Conservation (phyloP, 2,797 vertebrate species). For the Hyperoplus immaculatus region DNA sequence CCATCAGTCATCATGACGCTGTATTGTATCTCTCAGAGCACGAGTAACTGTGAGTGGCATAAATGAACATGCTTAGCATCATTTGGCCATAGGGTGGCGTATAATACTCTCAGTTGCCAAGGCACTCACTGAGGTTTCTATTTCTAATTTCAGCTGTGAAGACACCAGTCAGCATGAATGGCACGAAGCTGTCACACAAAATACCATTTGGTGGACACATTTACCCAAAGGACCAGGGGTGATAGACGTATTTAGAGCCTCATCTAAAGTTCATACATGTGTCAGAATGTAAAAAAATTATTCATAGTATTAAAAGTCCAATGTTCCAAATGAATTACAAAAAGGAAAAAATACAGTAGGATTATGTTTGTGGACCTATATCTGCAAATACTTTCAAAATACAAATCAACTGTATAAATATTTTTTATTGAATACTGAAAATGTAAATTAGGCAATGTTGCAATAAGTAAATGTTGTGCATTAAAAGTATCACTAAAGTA, state of each 20-base stretch:
- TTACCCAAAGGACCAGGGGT: constrained; percentile 5
- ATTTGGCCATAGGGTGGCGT: constrained; percentile 77
- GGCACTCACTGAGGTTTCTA: constrained; percentile 4
- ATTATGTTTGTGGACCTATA: not conserved
- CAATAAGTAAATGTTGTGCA: not conserved
- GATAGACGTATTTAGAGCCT: not conserved
- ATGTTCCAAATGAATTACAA: not conserved
- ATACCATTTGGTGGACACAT: constrained; percentile 42
- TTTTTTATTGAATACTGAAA: not conserved
- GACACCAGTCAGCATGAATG: constrained; percentile 30
- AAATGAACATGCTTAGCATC: constrained; percentile 34
- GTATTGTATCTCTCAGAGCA: constrained; percentile 41
- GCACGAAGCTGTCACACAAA: constrained; percentile 13
- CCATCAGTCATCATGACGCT: constrained; percentile 50
- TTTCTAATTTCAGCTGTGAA: constrained; percentile 29
- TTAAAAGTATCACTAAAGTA: not conserved
- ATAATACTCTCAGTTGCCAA: constrained; percentile 60
- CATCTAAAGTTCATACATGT: not conserved
- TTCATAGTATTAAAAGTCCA: not conserved
- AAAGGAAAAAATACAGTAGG: not conserved
- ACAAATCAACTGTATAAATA: no score
- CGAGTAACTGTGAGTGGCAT: constrained; percentile 12
- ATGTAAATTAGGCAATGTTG: not conserved
- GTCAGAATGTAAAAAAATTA: not conserved
- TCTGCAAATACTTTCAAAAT: not conserved